These are phyloP conservation scores for Capitella teleta DNA, from an alignment of 1,140 invertebrate species.

Conservation along the genomic window DNA sequence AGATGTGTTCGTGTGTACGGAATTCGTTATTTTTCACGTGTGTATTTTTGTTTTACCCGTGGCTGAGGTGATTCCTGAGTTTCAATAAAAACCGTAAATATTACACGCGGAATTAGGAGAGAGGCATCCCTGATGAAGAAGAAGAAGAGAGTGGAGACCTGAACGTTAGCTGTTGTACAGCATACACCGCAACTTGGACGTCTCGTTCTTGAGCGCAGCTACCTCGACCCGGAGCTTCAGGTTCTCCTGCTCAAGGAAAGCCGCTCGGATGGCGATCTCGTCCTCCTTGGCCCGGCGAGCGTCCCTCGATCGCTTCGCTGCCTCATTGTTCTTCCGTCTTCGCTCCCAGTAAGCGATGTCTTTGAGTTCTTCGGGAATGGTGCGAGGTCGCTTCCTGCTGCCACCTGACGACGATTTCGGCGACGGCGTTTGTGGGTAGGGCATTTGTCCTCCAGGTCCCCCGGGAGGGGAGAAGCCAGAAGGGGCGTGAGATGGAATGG, in stretches of 20 bases:
- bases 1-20: too few species aligned
- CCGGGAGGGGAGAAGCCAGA: background rate
- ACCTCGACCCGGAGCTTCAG: slow-evolving; percentile 54
- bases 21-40: too few species aligned
- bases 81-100: too few species aligned
- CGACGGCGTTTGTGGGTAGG: slow-evolving; percentile 5
- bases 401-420: slow-evolving; percentile 2
- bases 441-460: background rate
- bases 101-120: too few species aligned
- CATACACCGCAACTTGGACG: slow-evolving; percentile 37
- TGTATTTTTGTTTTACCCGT: too few species aligned
- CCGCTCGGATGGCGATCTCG: slow-evolving; percentile 75
- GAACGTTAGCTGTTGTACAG: slow-evolving; percentile 29
- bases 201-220: slow-evolving; percentile 51
- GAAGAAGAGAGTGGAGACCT: too few species aligned
- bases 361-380: slow-evolving; percentile 45
- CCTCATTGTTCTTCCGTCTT: slow-evolving; percentile 84
- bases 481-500: slow-evolving; percentile 9
- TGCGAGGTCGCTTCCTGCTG: slow-evolving; percentile 18
- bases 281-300: slow-evolving; percentile 80
- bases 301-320: slow-evolving; percentile 86
- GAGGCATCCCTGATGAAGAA: too few species aligned
- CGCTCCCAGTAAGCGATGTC: slow-evolving; percentile 78
- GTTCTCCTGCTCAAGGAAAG: slow-evolving; percentile 74
- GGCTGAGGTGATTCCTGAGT: too few species aligned